A percentile compares a stretch with the other conserved stretches of the same genome.
These are phyloP conservation scores for Bombyx huttoni DNA, from an alignment of 2,888 invertebrate species.

Conservation along the genomic window DNA sequence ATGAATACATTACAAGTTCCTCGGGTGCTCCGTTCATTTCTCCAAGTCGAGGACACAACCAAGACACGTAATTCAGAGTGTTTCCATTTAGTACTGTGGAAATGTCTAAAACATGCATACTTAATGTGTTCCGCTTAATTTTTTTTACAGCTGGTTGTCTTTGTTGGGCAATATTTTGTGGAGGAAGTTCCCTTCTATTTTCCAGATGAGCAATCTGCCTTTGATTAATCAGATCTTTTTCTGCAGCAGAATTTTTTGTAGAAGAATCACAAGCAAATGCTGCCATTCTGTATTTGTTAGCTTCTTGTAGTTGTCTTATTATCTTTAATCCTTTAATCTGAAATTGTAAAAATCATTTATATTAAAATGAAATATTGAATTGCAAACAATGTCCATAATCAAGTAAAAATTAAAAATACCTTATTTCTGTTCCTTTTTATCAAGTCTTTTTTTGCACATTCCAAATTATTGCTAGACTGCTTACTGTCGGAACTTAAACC, in stretches of 20 bases:
- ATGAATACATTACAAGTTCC: slow-evolving; percentile 90
- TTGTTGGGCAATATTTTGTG: slow-evolving; percentile 35
- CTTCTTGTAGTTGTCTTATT: slow-evolving; percentile 61
- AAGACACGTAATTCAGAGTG: slow-evolving; percentile 75
- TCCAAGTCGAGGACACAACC: slow-evolving; percentile 79
- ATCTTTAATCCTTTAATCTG: slow-evolving; percentile 66
- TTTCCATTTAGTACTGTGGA: slow-evolving; percentile 77
- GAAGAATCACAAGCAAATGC: slow-evolving; percentile 63
- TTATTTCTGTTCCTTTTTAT: slow-evolving; percentile 51
- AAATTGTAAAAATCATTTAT: slow-evolving; percentile 14
- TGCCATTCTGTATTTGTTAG: slow-evolving; percentile 66
- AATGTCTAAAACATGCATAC: slow-evolving; percentile 90
- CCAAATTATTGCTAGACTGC: slow-evolving; percentile 26
- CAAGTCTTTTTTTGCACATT: slow-evolving; percentile 41
- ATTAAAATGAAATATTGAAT: background rate
- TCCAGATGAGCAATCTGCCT: slow-evolving; percentile 59
- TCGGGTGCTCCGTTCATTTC: slow-evolving; percentile 83
- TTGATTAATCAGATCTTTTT: slow-evolving; percentile 64
- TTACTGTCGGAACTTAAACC: slow-evolving; percentile 31
- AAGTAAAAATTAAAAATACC: slow-evolving; percentile 17
- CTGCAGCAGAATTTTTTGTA: slow-evolving; percentile 35
- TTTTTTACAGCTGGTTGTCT: slow-evolving; percentile 69
- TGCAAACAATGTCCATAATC: background rate
- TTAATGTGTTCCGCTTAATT: slow-evolving; percentile 78
- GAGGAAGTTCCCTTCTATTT: slow-evolving; percentile 44